These are phyloP conservation scores for Episyrphus balteatus DNA, from an alignment of 1,140 invertebrate genomes.

Conservation along the genomic window DNA sequence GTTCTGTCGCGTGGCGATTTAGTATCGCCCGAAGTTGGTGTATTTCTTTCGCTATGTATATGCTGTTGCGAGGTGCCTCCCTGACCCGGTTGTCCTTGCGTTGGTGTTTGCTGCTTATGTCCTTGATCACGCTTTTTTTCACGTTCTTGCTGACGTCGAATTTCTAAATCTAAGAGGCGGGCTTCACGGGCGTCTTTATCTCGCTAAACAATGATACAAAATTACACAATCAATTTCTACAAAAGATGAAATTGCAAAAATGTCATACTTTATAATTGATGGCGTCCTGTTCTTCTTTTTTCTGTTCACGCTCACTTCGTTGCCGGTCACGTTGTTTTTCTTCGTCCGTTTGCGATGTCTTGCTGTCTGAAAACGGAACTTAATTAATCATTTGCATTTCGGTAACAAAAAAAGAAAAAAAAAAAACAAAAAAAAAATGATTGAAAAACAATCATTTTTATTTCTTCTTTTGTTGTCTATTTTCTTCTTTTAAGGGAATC, in stretches of 20 bases:
- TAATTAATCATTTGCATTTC: neutral
- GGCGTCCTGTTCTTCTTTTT: slow-evolving; percentile 37
- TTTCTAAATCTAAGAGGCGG: slow-evolving; percentile 35
- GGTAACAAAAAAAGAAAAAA: neutral
- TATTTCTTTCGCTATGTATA: slow-evolving; percentile 16
- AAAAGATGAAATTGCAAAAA: neutral
- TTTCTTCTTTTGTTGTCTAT: too few relatives aligned
- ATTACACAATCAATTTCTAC: neutral
- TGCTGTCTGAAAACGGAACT: slow-evolving; percentile 23
- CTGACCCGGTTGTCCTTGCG: slow-evolving; percentile 7
- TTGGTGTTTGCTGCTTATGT: slow-evolving; percentile 13
- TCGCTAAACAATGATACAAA: slow-evolving; percentile 17
- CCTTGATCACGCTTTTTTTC: slow-evolving; percentile 27
- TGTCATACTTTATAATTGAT: slow-evolving; percentile 35
- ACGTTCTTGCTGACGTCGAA: slow-evolving; percentile 34
- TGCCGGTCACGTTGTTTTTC: slow-evolving; percentile 37
- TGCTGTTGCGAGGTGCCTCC: slow-evolving; percentile 4
- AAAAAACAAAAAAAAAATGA: neutral
- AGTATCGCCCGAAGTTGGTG: slow-evolving; percentile 17
- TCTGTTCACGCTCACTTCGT: slow-evolving; percentile 35
- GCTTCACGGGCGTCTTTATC: slow-evolving; percentile 36
- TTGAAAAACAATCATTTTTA: neutral
- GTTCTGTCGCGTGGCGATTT: slow-evolving; percentile 30
- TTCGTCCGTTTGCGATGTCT: slow-evolving; percentile 37
- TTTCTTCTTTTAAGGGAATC: too few relatives aligned